phyloP scores from a whole-genome alignment of 35 echinoderm and acorn worm species.

The Lytechinus variegatus region DNA sequence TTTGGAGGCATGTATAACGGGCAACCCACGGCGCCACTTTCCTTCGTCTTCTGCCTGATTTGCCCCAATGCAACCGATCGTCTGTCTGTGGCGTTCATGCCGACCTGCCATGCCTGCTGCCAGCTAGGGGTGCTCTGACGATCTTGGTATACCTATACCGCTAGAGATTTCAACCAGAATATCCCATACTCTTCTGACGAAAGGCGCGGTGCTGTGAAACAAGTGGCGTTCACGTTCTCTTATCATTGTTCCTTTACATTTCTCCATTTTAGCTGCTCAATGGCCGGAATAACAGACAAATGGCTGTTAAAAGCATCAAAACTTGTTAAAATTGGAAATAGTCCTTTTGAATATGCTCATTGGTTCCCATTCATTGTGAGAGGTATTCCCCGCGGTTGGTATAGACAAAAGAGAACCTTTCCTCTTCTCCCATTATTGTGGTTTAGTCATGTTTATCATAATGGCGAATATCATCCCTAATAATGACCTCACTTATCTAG shows the following conservation, averaged over 20 bases:
- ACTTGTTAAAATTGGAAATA: constrained; percentile 30
- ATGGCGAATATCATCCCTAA: not conserved
- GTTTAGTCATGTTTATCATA: constrained; percentile 22
- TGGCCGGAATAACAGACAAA: constrained; percentile 54
- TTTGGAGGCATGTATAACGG: constrained; percentile 34
- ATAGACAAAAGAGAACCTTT: not conserved
- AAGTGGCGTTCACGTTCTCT: not conserved
- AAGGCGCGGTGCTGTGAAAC: constrained; percentile 41
- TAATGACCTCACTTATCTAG: constrained; percentile 1
- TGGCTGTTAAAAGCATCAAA: constrained; percentile 50
- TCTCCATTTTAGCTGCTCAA: constrained; percentile 23
- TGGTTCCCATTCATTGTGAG: not conserved
- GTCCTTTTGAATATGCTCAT: constrained; percentile 28
- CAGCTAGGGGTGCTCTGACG: not conserved
- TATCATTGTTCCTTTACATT: not conserved
- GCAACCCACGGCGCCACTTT: constrained; percentile 44
- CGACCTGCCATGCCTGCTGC: not conserved
- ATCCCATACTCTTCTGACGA: not conserved
- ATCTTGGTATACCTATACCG: not conserved
- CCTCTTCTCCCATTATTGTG: not conserved
- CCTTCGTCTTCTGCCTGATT: constrained; percentile 28
- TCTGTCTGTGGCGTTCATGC: constrained; percentile 9
- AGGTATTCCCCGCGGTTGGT: not conserved
- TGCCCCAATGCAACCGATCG: constrained; percentile 12
- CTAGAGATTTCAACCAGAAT: not conserved